phyloP scores from a whole-genome alignment of 2,888 invertebrate genomes.

The Chydorus sphaericus region DNA sequence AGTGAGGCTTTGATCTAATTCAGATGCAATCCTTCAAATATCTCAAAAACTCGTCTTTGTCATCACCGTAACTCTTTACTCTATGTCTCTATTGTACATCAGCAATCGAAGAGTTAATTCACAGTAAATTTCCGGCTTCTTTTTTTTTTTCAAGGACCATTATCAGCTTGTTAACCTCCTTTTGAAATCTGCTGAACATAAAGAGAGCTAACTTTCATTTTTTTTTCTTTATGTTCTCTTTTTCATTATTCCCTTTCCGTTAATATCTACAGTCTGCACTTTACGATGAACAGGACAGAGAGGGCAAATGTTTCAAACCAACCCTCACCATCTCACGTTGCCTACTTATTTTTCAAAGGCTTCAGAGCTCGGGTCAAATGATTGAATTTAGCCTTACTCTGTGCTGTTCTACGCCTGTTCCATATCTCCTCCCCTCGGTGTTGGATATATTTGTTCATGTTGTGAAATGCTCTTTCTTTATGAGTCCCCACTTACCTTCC shows the following conservation, averaged over 20 bases:
- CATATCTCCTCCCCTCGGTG: too few relatives aligned
- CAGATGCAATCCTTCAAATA: conserved; percentile 4
- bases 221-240: not conserved
- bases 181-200: not conserved
- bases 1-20: conserved; percentile 3
- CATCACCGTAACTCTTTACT: too few relatives aligned
- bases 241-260: too few relatives aligned
- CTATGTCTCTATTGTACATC: too few relatives aligned
- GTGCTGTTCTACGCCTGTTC: not conserved
- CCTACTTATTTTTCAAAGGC: conserved; percentile 7
- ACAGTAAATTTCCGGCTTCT: not conserved
- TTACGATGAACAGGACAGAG: not conserved
- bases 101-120: too few relatives aligned
- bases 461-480: too few relatives aligned
- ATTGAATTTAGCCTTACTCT: conserved; percentile 5
- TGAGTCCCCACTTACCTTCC: too few relatives aligned
- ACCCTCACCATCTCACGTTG: not conserved
- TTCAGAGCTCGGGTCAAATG: conserved; percentile 10
- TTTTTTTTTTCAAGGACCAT: not conserved
- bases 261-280: too few relatives aligned
- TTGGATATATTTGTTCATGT: too few relatives aligned
- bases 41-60: too few relatives aligned
- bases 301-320: conserved; percentile 1
- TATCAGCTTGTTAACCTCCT: not conserved
- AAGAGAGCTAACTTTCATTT: not conserved